Evolutionary conservation across 2,888 invertebrate species (phyloP).

Genomic region (Drosophila mimetica): DNA sequence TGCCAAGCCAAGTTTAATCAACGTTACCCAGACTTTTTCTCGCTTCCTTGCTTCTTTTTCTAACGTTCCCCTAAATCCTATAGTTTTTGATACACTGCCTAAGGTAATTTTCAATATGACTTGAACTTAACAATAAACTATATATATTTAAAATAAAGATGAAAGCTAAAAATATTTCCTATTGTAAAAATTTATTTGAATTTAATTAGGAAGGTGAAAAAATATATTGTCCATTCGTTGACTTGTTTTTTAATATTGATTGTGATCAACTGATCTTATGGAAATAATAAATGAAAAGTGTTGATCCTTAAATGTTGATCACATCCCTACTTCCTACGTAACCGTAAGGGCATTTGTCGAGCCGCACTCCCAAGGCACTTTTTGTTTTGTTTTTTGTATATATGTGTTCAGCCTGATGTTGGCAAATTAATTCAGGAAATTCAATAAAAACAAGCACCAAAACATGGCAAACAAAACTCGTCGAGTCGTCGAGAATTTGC

Average conservation of each 20-base stretch:
- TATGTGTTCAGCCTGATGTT: constrained; percentile 45
- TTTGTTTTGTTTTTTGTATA: constrained; percentile 22
- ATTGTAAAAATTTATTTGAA: too few species aligned
- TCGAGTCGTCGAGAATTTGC: constrained; percentile 40
- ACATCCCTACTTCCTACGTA: not conserved
- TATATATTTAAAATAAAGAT: too few species aligned
- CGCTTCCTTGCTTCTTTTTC: constrained; percentile 3
- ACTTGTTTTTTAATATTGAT: too few species aligned
- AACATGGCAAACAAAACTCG: constrained; percentile 67
- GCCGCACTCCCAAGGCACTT: constrained; percentile 8
- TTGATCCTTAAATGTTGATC: too few species aligned
- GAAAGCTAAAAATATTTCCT: too few species aligned
- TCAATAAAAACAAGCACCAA: constrained; percentile 77
- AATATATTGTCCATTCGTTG: too few species aligned
- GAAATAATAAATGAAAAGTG: too few species aligned
- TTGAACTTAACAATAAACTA: not conserved
- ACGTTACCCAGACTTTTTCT: constrained; percentile 55
- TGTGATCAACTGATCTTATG: too few species aligned
- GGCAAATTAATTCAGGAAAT: constrained; percentile 76
- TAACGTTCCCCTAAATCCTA: not conserved
- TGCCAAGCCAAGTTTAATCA: constrained; percentile 69
- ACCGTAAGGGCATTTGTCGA: constrained; percentile 5
- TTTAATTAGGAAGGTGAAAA: too few species aligned
- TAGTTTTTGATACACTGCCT: constrained; percentile 17
- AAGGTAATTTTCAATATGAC: not conserved